phyloP scores from a whole-genome alignment of 2,797 vertebrate genomes.

The Cottoperca gobio region DNA sequence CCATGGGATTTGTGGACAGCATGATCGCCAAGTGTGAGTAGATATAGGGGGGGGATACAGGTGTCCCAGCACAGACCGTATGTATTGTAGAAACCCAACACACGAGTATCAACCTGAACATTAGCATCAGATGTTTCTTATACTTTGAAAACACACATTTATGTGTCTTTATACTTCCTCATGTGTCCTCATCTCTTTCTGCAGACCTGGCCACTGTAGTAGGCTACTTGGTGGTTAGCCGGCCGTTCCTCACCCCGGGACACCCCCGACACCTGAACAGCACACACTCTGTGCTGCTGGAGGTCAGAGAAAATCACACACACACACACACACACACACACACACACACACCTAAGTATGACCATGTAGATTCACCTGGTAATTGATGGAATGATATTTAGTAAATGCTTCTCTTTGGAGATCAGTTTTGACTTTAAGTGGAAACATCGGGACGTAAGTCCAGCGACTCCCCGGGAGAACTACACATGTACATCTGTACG shows the following conservation, averaged over 20 bases:
- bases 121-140: no score
- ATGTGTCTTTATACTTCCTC: not conserved
- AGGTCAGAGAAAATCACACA: constrained; percentile 83
- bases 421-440: not conserved
- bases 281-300: constrained; percentile 92
- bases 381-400: no score
- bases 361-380: not conserved
- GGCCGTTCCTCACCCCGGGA: constrained; percentile 90
- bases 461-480: not conserved
- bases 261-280: constrained; percentile 91
- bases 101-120: no score
- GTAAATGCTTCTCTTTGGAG: no score
- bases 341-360: not conserved
- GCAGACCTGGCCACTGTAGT: constrained; percentile 96
- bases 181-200: not conserved
- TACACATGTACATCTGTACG: not conserved
- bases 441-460: not conserved
- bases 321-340: constrained; percentile 4
- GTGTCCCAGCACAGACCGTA: no score
- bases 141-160: no score
- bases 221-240: constrained; percentile 96
- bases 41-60: no score
- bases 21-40: constrained; percentile 97
- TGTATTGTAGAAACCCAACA: no score
- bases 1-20: constrained; percentile 97